Conservation (phyloP, 2,113 vertebrate species). For the Megaleporinus macrocephalus region DNA sequence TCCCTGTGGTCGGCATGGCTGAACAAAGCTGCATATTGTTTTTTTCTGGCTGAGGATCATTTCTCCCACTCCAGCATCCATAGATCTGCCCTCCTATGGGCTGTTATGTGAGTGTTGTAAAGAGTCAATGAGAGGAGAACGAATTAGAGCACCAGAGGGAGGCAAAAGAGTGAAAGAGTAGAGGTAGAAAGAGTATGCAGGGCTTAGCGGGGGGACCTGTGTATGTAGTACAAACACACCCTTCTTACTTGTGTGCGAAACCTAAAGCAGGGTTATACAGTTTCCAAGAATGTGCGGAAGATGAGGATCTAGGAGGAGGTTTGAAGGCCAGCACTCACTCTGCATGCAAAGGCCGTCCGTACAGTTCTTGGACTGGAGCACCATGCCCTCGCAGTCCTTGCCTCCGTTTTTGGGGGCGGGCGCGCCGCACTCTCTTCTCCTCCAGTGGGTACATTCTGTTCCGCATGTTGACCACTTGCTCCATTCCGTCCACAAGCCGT, state of each 20-base stretch:
- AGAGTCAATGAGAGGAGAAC: background rate
- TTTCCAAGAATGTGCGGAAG: background rate
- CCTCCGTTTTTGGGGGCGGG: slow-evolving; percentile 94
- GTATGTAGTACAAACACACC: background rate
- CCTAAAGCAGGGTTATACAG: background rate
- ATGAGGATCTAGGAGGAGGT: background rate
- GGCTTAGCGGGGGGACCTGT: background rate
- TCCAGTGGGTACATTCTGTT: slow-evolving; percentile 98
- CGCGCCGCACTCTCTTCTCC: slow-evolving; percentile 89
- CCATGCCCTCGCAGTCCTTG: slow-evolving; percentile 95
- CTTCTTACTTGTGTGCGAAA: background rate
- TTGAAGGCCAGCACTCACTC: slow-evolving; percentile 83
- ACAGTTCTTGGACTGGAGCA: slow-evolving; percentile 98
- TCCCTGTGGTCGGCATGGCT: slow-evolving; percentile 32
- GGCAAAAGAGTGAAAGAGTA: background rate
- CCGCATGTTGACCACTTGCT: slow-evolving; percentile 98
- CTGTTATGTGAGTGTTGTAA: background rate
- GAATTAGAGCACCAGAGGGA: background rate
- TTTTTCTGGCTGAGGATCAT: slow-evolving; percentile 36
- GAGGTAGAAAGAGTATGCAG: background rate
- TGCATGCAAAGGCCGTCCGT: slow-evolving; percentile 98
- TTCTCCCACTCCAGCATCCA: slow-evolving; percentile 35
- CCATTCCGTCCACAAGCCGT: slow-evolving; percentile 96
- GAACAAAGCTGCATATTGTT: slow-evolving; percentile 42
- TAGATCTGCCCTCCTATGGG: slow-evolving; percentile 15